Conservation (phyloP, 2,888 invertebrate genomes). For the Aricia artaxerxes region DNA sequence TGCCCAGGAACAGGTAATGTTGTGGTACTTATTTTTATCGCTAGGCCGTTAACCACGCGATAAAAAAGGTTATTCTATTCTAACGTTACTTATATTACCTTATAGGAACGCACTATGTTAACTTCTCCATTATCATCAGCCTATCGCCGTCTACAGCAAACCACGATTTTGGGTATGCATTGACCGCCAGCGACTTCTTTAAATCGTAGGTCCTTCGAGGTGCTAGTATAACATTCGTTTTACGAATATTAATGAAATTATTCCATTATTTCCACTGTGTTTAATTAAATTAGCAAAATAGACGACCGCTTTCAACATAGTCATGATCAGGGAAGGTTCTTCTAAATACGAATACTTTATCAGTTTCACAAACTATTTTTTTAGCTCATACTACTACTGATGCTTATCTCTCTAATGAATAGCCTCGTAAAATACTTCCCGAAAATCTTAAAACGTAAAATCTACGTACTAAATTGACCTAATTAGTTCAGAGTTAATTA, state of each 20-base stretch:
- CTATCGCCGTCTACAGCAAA: not conserved
- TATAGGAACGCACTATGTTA: not conserved
- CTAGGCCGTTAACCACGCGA: not conserved
- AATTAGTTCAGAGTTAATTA: constrained; percentile 34
- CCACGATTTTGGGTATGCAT: not conserved
- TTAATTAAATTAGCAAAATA: no score
- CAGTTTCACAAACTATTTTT: not conserved
- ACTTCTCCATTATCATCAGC: not conserved
- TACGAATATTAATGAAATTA: not conserved
- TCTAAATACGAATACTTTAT: not conserved
- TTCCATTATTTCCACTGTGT: no score
- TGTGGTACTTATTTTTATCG: constrained; percentile 1
- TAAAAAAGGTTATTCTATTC: not conserved
- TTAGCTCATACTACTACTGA: not conserved
- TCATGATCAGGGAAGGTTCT: no score
- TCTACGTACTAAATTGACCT: constrained; percentile 32
- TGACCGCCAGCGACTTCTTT: not conserved
- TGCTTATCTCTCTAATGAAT: constrained; percentile 14
- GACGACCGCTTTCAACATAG: no score
- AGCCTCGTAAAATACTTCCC: constrained; percentile 19
- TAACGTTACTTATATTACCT: not conserved
- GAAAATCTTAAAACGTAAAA: constrained; percentile 28
- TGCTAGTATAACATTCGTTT: not conserved
- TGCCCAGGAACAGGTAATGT: not conserved
- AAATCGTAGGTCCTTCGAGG: not conserved